Conservation (phyloP, 1,140 invertebrate species). For the Pteromalus puparum region DNA sequence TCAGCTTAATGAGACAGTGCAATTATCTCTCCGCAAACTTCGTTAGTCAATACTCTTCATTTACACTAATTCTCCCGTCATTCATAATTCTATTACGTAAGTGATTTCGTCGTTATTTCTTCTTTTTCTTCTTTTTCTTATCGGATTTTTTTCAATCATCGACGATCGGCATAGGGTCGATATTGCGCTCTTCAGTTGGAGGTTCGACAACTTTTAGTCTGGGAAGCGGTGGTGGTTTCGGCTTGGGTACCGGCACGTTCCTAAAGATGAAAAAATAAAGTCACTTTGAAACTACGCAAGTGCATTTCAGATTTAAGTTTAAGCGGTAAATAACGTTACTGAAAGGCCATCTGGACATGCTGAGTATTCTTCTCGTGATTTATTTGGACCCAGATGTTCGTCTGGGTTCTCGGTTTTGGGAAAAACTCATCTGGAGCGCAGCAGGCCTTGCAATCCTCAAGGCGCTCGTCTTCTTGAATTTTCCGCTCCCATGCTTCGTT, state of each 20-base stretch:
- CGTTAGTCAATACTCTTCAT: neutral
- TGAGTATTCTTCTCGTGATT: slow-evolving; percentile 53
- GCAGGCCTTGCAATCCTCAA: slow-evolving; percentile 50
- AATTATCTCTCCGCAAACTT: neutral
- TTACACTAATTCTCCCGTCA: neutral
- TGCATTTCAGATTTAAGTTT: too few species aligned
- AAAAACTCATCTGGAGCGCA: slow-evolving; percentile 50
- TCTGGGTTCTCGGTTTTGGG: slow-evolving; percentile 53
- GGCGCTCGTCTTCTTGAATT: slow-evolving; percentile 42
- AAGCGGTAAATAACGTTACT: slow-evolving; percentile 45
- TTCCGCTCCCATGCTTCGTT: slow-evolving; percentile 56
- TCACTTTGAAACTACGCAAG: neutral
- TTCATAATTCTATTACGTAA: neutral
- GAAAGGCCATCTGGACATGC: slow-evolving; percentile 54
- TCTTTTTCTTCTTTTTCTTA: slow-evolving; percentile 40
- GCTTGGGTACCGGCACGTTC: slow-evolving; percentile 56
- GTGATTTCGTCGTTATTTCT: slow-evolving; percentile 28
- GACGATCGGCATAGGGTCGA: neutral
- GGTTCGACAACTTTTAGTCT: neutral
- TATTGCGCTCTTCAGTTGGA: too few species aligned
- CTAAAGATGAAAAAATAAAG: slow-evolving; percentile 45
- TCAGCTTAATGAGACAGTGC: neutral
- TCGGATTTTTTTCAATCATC: neutral
- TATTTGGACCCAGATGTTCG: slow-evolving; percentile 59
- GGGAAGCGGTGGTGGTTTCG: slow-evolving; percentile 55